Conservation (phyloP, 2,797 vertebrate genomes). For the Macroramphosus scolopax region DNA sequence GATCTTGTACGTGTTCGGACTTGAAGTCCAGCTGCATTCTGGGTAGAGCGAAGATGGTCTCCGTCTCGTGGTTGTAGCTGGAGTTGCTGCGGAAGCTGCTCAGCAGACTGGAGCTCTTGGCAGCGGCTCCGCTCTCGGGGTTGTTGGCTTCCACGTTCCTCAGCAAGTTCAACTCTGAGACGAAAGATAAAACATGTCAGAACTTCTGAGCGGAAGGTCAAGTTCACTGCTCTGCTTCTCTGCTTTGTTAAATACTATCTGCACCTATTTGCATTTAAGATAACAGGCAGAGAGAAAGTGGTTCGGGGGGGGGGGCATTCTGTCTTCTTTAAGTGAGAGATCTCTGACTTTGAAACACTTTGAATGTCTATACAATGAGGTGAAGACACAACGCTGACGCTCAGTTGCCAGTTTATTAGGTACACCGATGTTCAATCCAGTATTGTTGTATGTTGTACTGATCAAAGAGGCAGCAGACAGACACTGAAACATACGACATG, state of each 20-base stretch:
- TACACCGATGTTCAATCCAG: no score
- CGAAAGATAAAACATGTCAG: conserved; percentile 32
- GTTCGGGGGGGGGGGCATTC: no score
- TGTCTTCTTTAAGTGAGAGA: conserved; percentile 11
- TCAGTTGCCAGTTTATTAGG: no score
- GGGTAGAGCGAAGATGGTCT: conserved; percentile 97
- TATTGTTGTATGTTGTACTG: no score
- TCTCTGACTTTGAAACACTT: conserved; percentile 4
- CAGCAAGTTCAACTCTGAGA: conserved; percentile 89
- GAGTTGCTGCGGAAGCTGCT: conserved; percentile 92
- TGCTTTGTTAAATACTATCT: conserved; percentile 26
- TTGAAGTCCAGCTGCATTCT: conserved; percentile 99
- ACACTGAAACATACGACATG: no score
- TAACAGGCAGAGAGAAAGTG: conserved; percentile 13
- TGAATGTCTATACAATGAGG: background rate
- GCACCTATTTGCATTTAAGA: conserved; percentile 37
- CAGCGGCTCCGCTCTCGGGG: conserved; percentile 83
- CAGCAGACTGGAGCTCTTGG: conserved; percentile 90
- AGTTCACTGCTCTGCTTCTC: conserved; percentile 10
- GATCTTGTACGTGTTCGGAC: conserved; percentile 95
- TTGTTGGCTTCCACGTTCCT: conserved; percentile 95
- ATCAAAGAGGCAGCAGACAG: no score
- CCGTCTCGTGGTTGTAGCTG: conserved; percentile 97
- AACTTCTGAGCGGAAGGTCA: conserved; percentile 17
- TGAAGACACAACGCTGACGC: no score